Evolutionary conservation across 2,113 vertebrate genomes (phyloP).

Genomic region (Todiramphus chloris): DNA sequence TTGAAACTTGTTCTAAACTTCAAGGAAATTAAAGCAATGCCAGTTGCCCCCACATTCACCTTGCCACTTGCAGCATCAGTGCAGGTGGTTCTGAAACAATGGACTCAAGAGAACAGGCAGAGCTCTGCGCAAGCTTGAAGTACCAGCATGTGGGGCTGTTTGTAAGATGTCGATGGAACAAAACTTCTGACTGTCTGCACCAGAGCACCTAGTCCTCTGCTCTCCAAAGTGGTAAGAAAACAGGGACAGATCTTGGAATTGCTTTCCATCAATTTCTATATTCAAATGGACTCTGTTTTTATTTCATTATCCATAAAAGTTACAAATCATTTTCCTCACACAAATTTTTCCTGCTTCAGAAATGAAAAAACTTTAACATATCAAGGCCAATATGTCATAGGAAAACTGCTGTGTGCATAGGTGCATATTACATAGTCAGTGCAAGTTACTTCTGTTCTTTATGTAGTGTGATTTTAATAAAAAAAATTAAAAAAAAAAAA

Average conservation of each 20-base stretch:
- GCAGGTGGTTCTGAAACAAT: accelerated
- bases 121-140: background rate
- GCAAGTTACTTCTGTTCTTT: background rate
- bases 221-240: background rate
- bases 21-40: background rate
- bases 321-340: background rate
- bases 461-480: background rate
- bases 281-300: background rate
- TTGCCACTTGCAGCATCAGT: background rate
- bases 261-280: background rate
- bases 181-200: background rate
- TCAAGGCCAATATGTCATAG: background rate
- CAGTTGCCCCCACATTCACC: background rate
- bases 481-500: background rate
- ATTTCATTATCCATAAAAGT: background rate
- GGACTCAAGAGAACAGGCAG: background rate
- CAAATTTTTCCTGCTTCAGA: background rate
- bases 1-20: background rate
- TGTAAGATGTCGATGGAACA: accelerated
- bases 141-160: background rate
- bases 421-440: background rate
- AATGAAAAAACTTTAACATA: background rate
- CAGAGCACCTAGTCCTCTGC: background rate
- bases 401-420: background rate
- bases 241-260: background rate